Conservation (phyloP, 1,140 invertebrate genomes). For the Parapsyche elsis region DNA sequence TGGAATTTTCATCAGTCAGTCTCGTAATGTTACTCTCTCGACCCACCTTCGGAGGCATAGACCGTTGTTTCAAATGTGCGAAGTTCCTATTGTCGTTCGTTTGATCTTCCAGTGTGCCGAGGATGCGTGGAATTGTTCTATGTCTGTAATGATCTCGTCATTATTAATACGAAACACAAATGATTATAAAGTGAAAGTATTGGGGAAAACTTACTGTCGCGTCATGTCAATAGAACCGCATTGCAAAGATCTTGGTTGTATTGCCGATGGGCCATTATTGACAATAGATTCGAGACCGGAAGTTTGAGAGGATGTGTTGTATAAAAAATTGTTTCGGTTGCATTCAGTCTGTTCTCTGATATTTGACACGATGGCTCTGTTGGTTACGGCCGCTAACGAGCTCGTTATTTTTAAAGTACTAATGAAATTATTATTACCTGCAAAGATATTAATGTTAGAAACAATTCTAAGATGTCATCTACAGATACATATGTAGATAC, state of each 20-base stretch:
- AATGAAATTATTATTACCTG: slow-evolving; percentile 55
- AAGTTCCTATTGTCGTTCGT: slow-evolving; percentile 45
- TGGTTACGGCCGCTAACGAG: slow-evolving; percentile 50
- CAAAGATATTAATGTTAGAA: too few species aligned
- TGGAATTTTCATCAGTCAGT: slow-evolving; percentile 55
- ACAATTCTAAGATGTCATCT: too few species aligned
- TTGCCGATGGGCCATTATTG: slow-evolving; percentile 47
- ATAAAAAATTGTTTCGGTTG: slow-evolving; percentile 45
- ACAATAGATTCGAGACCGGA: slow-evolving; percentile 27
- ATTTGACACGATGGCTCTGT: slow-evolving; percentile 41
- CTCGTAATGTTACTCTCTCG: slow-evolving; percentile 59
- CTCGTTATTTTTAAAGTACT: slow-evolving; percentile 55
- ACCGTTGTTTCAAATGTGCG: slow-evolving; percentile 48
- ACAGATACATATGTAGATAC: too few species aligned
- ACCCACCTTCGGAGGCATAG: slow-evolving; percentile 54
- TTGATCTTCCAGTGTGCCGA: slow-evolving; percentile 60
- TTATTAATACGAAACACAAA: not conserved
- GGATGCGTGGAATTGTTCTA: slow-evolving; percentile 64
- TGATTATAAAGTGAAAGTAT: not conserved
- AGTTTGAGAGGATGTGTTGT: slow-evolving; percentile 35
- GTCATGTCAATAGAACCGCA: slow-evolving; percentile 58
- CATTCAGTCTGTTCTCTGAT: slow-evolving; percentile 52
- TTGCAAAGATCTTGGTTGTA: slow-evolving; percentile 58
- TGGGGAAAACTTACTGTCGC: slow-evolving; percentile 56
- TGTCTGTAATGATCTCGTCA: slow-evolving; percentile 59